phyloP scores from a whole-genome alignment of 1,140 invertebrate genomes.

The Apis laboriosa region DNA sequence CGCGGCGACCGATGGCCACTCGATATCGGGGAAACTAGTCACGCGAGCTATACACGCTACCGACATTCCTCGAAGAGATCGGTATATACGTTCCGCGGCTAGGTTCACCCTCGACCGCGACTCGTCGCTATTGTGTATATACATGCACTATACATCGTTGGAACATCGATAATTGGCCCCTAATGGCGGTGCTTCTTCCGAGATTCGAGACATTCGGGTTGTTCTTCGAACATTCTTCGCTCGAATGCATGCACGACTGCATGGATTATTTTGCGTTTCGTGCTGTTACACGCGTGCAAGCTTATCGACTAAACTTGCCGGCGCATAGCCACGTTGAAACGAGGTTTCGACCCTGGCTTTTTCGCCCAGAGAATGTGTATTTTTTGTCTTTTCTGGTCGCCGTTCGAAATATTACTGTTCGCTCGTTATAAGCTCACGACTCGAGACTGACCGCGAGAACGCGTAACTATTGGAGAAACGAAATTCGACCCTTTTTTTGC shows the following conservation, averaged over 20 bases:
- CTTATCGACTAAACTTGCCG: slow-evolving; percentile 35
- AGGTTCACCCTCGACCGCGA: slow-evolving; percentile 30
- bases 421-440: no score
- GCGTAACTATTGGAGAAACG: no score
- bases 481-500: no score
- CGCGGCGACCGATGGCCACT: slow-evolving; percentile 56
- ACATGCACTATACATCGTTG: slow-evolving; percentile 8
- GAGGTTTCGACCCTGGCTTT: neutral
- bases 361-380: neutral
- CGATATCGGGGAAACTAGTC: slow-evolving; percentile 63
- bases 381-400: neutral
- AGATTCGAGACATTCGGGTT: slow-evolving; percentile 10
- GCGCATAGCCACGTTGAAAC: neutral
- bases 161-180: slow-evolving; percentile 47
- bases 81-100: slow-evolving; percentile 34
- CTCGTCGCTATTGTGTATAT: slow-evolving; percentile 17
- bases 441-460: no score
- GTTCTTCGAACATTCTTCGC: slow-evolving; percentile 19
- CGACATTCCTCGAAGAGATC: slow-evolving; percentile 58
- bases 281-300: slow-evolving; percentile 35
- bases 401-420: neutral
- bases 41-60: slow-evolving; percentile 62
- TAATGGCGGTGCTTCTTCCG: slow-evolving; percentile 29
- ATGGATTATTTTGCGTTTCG: slow-evolving; percentile 24
- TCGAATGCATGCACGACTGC: neutral